Conservation (phyloP, 2,113 vertebrate species). For the Entelurus aequoreus region DNA sequence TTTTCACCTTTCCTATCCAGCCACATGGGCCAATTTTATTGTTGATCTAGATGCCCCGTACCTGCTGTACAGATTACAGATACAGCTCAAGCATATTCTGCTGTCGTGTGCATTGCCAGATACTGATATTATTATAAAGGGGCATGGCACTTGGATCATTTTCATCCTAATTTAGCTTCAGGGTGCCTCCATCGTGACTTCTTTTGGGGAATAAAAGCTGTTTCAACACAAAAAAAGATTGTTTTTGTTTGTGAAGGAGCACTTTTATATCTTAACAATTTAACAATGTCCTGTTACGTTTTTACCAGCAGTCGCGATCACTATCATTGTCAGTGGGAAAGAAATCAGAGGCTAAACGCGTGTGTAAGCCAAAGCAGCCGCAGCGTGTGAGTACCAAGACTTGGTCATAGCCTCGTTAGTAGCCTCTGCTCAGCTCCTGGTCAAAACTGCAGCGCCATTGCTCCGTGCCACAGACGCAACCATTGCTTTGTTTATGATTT, state of each 20-base stretch:
- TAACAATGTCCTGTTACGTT: slow-evolving; percentile 66
- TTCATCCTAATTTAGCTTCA: background rate
- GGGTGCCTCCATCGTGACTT: slow-evolving; percentile 3
- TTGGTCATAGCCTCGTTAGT: slow-evolving; percentile 41
- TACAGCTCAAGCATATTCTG: slow-evolving; percentile 1
- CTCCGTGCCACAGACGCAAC: slow-evolving; percentile 42
- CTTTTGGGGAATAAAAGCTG: slow-evolving; percentile 3
- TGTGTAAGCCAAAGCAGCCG: slow-evolving; percentile 70
- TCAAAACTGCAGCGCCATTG: slow-evolving; percentile 48
- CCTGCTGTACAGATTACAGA: no score
- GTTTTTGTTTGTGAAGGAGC: background rate
- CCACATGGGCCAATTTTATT: no score
- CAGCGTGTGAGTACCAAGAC: slow-evolving; percentile 76
- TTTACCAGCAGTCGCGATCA: slow-evolving; percentile 73
- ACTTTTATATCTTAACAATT: slow-evolving; percentile 7
- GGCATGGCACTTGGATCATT: background rate
- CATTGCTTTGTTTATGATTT: slow-evolving; percentile 55
- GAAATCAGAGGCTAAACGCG: slow-evolving; percentile 70
- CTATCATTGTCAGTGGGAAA: slow-evolving; percentile 72
- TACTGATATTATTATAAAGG: background rate
- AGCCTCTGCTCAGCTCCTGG: slow-evolving; percentile 59
- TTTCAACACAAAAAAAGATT: background rate
- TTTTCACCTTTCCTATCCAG: no score
- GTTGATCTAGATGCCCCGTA: no score
- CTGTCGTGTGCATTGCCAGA: background rate